Evolutionary conservation across 35 echinoderm and acorn worm genomes (phyloP), one percentile per base, ranked within the genome.

Genomic region (Nesometra sesokonis): DNA sequence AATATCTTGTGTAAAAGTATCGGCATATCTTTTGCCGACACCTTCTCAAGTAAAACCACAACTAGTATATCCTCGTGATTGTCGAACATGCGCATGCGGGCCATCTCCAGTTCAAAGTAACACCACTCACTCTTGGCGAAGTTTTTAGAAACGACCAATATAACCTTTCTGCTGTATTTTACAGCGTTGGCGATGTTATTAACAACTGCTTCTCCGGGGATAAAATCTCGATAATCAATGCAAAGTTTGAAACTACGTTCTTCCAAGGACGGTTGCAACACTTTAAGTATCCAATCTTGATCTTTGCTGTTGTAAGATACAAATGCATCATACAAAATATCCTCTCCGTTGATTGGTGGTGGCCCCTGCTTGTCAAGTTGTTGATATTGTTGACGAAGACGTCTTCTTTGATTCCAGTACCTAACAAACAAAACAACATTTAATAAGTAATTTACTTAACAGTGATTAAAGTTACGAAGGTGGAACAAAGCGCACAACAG

Each of bases 61-160:
- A 83, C 37, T 21, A 83, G 17, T 19, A 83, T 38, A 39, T 83
- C 81, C 23, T 38, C 37, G 37, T 38, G n/a, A 9, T 83, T 38
- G 9, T 83, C 81, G 30, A 83, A 83, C 37, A 83, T 37, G 15
- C 81, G 34, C 34, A 37, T 35, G 27, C 34, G 35, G 5, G 81
- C 81, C 81, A 83, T 83, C 37, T 83, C 81, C 81, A 83, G 34
- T 39, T 83, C 81, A 39, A 83, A 83, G 81, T 83, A 83, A 39
- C 81, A 83, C 81, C 81, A 83, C 27, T 83, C 81, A 83, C 81
- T 83, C 27, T 83, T 83, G 7, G 32, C 35, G 30, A 83, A 83
- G 81, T 37, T 83, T 36, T 17, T 35, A 17, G 33, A 37, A 9
- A 83, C n/a, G 0, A 83, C 35, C 2, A 83, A 19, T 17, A 83